Base-by-base conservation (phyloP, 2,888 invertebrate species). In the Cetonia aurata region DNA sequence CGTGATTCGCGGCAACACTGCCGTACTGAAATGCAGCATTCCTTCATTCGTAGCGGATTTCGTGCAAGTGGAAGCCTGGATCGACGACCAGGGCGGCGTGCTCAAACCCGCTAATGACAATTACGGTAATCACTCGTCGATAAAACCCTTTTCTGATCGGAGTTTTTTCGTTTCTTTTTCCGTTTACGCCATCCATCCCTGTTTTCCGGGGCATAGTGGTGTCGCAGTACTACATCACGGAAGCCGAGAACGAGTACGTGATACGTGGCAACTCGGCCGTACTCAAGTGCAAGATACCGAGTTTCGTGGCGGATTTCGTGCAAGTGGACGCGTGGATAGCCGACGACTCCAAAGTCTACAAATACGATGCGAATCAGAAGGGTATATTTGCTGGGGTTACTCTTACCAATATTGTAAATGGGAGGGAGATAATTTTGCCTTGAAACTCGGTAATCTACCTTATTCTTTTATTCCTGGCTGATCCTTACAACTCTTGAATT, bases 171-270 rank as follows among this genome's bases (percentile, higher is more conserved):
- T 53, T 53, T 53, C 31, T 19, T 25, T 53, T 31, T 53, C 25
- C 25, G 25, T 25, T 25, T 25, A 25, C 25, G 25, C 4, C 25
- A 31, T 75, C 78, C 76, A 76, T 78, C 86, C 86, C 83, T 15
- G 53, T 2, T 53, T 44, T 44, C 44, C 44, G 44, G 44, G 13
- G 13, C 44, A 12, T 88, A 95, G 95, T 95, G 86, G 94, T 95
- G 82, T 91, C 93, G 81, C 95, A 95, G 89, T 91, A 90, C 87
- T 96, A 93, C 89, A 92, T 93, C 86, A 93, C 94, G 79, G 94
- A 95, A 87, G 93, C 96, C 82, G 95, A 95, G 88, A 95, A 96
- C 86, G 96, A 96, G 85, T 96, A 96, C 88, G 96, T 96, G 77
- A 96, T 96, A 84, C 91, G 93, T 82, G 96, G 96, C 77, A 96